Base-by-base conservation (phyloP, 2,888 invertebrate species). In the Cephus pulcher region DNA sequence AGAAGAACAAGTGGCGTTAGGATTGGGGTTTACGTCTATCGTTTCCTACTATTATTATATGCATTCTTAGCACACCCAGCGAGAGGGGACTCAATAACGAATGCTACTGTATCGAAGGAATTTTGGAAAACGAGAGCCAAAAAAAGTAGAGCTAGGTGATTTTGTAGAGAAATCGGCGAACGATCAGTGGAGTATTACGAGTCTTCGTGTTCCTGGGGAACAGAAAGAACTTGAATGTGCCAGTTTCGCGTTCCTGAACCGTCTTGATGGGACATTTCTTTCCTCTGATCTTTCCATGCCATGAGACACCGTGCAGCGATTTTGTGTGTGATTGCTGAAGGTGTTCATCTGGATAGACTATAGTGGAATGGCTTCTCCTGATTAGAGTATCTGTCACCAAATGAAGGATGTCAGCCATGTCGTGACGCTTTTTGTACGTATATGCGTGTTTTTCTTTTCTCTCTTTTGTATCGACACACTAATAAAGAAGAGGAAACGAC, bases 391-490 rank as follows among this genome's bases (percentile, higher is more conserved):
- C 15, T 56, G 56, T 56, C 56, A 23, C 23, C 56, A 56, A 23
- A 56, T 56, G 56, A 23, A 56, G 56, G 9, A 56, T 23, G 56
- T 56, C 56, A 56, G 56, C 56, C 23, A 56, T 56, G 23, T 23
- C 23, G 56, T 56, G 23, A 23, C 23, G 56, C 56, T 23, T 23
- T 56, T 56, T 23, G 56, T 56, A 56, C 56, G 56, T 56, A 56
- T 71, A 71, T 32, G 71, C 33, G 71, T 34, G 71, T 32, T 32
- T 32, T 71, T 33, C 15, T 12, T 71, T 71, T 71, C 34, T 56
- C 56, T 81, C 76, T 78, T 76, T 79, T 77, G 73, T 78, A 80
- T 73, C 75, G 82, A 76, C 30, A 74, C 73, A 74, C 74, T 73
- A 71, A 56, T 9, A 23, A 9, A 56, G 9, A 56, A 56, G 56